Conservation (phyloP, 2,113 vertebrate species). For the Melanerpes formicivorus region DNA sequence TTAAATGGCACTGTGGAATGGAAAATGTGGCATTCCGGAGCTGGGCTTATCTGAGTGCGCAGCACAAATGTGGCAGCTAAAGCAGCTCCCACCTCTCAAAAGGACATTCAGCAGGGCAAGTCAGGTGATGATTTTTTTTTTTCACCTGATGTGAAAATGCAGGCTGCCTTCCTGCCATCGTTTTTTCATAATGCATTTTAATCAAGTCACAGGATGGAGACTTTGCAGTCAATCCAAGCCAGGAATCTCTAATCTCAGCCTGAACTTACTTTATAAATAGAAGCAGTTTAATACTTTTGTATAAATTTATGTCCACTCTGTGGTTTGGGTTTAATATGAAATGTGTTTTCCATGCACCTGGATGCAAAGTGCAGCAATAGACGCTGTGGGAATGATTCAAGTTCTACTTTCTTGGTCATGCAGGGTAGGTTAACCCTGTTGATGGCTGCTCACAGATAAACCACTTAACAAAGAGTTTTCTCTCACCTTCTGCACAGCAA, state of each 20-base stretch:
- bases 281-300: slow-evolving; percentile 4
- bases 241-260: background rate
- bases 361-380: background rate
- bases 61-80: background rate
- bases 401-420: background rate
- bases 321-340: background rate
- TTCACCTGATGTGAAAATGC: background rate
- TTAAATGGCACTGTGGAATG: background rate
- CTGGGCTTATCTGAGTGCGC: background rate
- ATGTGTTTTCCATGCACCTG: background rate
- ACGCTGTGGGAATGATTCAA: background rate
- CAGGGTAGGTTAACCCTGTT: background rate
- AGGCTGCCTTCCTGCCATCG: slow-evolving; percentile 12
- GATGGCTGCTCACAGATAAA: background rate
- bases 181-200: slow-evolving; percentile 26
- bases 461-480: background rate
- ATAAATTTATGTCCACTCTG: background rate
- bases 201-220: background rate
- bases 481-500: background rate
- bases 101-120: background rate
- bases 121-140: background rate
- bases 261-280: slow-evolving; percentile 20
- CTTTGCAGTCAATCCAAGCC: slow-evolving; percentile 9
- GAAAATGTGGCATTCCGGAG: background rate
- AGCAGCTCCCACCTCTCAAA: background rate